Evolutionary conservation across 2,797 vertebrate genomes (phyloP), one percentile per base, ranked within the genome.

Genomic region (Enteromius thamalakanensis): DNA sequence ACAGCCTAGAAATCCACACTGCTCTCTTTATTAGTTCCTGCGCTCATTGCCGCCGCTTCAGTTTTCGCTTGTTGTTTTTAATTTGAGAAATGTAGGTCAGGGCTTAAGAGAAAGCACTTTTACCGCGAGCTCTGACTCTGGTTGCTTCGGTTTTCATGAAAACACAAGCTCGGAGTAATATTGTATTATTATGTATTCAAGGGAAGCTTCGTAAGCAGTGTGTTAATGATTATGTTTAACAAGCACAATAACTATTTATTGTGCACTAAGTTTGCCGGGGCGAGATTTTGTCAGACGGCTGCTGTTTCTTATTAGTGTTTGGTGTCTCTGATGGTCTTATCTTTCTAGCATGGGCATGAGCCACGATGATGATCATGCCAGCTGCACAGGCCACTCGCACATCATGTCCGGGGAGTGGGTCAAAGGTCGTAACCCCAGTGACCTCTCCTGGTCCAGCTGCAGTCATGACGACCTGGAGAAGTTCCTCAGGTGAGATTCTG

Each of bases 381-480:
- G 96, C 67, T 99, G 98, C 65, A 94, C 95, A 0, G 96, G 97
- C 47, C 95, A 96, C 87, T 97, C 97, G 37, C 97, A 99, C 90
- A 98, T 99, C 89, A 99, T 99, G 98, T 98, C 98, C 0, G 98
- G 98, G 83, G 98, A 99, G 84, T 99, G 98, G 98, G 96, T 99
- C 87, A 99, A 99, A 88, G 98, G 98, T 76, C 95, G 97, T 65
- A 99, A 97, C 88, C 98, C 97, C 88, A 99, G 97, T 6, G 97
- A 99, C 90, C 95, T 99, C 14, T 96, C 97, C 64, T 99, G 98
- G 98, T 99, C 98, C 23, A 94, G 97, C 62, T 99, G 98, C 91
- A 99, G 98, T 88, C 95, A 96, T 0, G 95, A 96, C 0, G 97
- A 99, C 92, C 94, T 99, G 32, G 96, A 98, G 88, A 97, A 96